A percentile compares a stretch with the other conserved stretches of the same genome.
Evolutionary conservation across 2,113 vertebrate genomes (phyloP).

Genomic region (Poeciliopsis occidentalis): DNA sequence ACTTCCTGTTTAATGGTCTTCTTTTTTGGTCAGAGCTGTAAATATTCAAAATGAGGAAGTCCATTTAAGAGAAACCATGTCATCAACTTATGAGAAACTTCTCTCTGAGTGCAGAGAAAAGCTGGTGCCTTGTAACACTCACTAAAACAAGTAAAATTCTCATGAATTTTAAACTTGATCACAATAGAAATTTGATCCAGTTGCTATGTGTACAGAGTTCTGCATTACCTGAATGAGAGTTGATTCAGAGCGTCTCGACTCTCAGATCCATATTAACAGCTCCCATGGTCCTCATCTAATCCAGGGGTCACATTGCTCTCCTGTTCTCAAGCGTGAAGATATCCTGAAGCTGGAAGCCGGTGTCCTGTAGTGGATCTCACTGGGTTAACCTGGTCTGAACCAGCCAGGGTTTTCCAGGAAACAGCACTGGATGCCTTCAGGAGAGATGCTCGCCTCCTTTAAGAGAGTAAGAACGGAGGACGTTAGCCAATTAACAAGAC

Average conservation of each 20-base stretch:
- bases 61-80: neutral
- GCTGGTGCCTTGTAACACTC: neutral
- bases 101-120: neutral
- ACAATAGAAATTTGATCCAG: neutral
- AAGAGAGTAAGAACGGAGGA: constrained; percentile 25
- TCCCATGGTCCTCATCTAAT: constrained; percentile 52
- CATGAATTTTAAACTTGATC: neutral
- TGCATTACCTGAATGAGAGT: constrained; percentile 64
- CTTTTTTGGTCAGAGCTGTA: neutral
- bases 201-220: neutral
- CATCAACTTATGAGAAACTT: neutral
- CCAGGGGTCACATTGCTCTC: constrained; percentile 66
- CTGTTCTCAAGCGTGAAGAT: constrained; percentile 3
- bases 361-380: constrained; percentile 19
- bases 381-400: constrained; percentile 14
- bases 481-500: constrained; percentile 39
- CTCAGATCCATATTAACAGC: constrained; percentile 73
- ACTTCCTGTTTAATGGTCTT: constrained; percentile 54
- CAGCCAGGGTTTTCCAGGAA: neutral
- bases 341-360: constrained; percentile 8
- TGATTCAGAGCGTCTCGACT: constrained; percentile 66
- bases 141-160: neutral
- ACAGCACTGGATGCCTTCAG: constrained; percentile 11
- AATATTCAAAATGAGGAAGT: constrained; percentile 49
- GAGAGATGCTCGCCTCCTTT: constrained; percentile 44